A percentile compares a stretch with the other conserved stretches of the same genome.
These are phyloP conservation scores for Drosophila phalerata DNA, from an alignment of 2,888 invertebrate species.

Conservation along the genomic window DNA sequence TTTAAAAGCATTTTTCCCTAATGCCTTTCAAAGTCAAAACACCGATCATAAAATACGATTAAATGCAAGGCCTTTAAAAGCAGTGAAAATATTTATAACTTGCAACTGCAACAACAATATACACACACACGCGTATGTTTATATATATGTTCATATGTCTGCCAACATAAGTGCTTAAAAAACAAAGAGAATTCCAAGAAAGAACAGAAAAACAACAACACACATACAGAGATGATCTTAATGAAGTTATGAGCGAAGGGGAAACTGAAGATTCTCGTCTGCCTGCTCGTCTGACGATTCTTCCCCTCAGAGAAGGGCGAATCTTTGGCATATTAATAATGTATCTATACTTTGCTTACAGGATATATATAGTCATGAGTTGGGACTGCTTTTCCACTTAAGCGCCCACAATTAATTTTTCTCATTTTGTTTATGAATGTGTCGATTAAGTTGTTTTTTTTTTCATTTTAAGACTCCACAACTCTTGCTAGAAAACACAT, in stretches of 20 bases:
- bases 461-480: conserved; percentile 60
- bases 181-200: conserved; percentile 58
- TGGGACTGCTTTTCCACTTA: conserved; percentile 56
- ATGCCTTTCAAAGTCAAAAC: conserved; percentile 40
- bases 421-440: conserved; percentile 39
- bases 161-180: conserved; percentile 37
- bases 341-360: conserved; percentile 1
- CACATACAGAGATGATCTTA: conserved; percentile 32
- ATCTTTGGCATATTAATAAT: conserved; percentile 15
- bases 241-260: conserved; percentile 59
- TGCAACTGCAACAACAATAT: conserved; percentile 32
- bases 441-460: conserved; percentile 76
- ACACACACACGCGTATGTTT: not conserved
- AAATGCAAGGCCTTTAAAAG: conserved; percentile 28
- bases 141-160: conserved; percentile 11
- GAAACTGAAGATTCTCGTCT: conserved; percentile 8
- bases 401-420: conserved; percentile 70
- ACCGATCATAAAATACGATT: conserved; percentile 36
- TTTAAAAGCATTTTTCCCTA: conserved; percentile 23
- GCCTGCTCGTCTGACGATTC: conserved; percentile 11
- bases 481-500: conserved; percentile 4
- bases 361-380: conserved; percentile 1
- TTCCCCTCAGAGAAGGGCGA: conserved; percentile 15
- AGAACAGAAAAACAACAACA: conserved; percentile 7
- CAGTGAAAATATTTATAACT: conserved; percentile 29